Evolutionary conservation across 2,888 invertebrate genomes (phyloP).

Genomic region (Baccha elongata): DNA sequence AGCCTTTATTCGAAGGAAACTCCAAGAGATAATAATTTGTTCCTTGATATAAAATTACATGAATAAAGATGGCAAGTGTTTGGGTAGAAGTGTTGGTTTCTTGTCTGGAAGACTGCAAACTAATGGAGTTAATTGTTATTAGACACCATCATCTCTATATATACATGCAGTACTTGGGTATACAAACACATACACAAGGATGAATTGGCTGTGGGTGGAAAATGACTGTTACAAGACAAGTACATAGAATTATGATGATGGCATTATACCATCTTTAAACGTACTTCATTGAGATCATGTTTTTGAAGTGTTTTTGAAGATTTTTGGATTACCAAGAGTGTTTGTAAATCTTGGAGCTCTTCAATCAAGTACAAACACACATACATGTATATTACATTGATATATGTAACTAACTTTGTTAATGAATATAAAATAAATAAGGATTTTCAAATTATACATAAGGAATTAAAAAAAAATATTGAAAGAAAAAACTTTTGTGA

Average conservation of each 20-base stretch:
- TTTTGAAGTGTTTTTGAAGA: constrained; percentile 26
- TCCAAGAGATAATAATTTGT: constrained; percentile 37
- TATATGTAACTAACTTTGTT: no score
- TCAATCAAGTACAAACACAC: no score
- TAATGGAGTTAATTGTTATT: constrained; percentile 60
- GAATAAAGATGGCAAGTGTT: constrained; percentile 14
- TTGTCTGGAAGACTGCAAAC: constrained; percentile 35
- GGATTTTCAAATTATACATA: no score
- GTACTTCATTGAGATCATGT: constrained; percentile 22
- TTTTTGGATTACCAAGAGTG: constrained; percentile 13
- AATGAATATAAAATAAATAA: no score
- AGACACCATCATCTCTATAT: constrained; percentile 21
- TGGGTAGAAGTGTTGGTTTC: constrained; percentile 8
- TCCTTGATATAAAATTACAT: constrained; percentile 34
- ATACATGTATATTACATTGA: no score
- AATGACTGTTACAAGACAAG: constrained; percentile 39
- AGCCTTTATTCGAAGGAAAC: constrained; percentile 18
- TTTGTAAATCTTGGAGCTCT: background rate
- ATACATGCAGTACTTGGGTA: background rate
- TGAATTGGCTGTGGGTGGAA: background rate
- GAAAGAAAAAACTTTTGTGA: no score
- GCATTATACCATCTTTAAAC: constrained; percentile 38
- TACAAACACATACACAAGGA: constrained; percentile 3
- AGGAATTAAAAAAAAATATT: no score
- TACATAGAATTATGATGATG: constrained; percentile 32